Base-by-base conservation (phyloP, 2,888 invertebrate species). In the Ferrisia virgata region DNA sequence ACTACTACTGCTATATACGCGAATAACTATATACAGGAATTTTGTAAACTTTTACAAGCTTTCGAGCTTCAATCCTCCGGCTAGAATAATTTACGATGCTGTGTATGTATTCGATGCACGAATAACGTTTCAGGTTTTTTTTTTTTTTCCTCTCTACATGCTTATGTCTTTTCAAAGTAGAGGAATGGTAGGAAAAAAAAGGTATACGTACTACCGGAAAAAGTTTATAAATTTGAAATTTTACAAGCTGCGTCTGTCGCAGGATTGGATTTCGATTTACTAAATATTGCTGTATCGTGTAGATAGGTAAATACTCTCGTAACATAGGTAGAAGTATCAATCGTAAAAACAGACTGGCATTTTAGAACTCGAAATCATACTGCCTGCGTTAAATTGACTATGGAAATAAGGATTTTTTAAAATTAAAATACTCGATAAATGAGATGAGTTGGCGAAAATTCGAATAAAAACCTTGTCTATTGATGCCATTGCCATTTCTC, bases 1-100 rank as follows among this genome's bases (percentile, higher is more conserved):
- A n/a, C n/a, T n/a, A n/a, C n/a, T n/a, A n/a, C n/a, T n/a, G n/a
- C n/a, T n/a, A n/a, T n/a, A n/a, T n/a, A 40, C 2, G 58, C 22
- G 58, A 64, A 64, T 64, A 64, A 28, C 58, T 47, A 47, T 64
- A n/a, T n/a, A 11, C 25, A 25, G 58, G 58, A 64, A 64, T 64
- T 64, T 64, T 64, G 58, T 64, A 64, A 64, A 64, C 58, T 64
- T 64, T 64, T 64, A 64, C 58, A 64, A 64, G 25, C 58, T 64
- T 64, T 64, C 28, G 58, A 64, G 58, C 58, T 64, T 64, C 58
- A 64, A 64, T 64, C 58, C 58, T 64, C 58, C 28, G 58, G 58
- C 58, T 64, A 64, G 58, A 64, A 64, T 64, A 64, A 64, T 64
- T 64, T 64, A 64, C 58, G 58, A 64, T 64, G 58, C 58, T 64